phyloP scores from a whole-genome alignment of 2,888 invertebrate species.

The Trimorus sp. region DNA sequence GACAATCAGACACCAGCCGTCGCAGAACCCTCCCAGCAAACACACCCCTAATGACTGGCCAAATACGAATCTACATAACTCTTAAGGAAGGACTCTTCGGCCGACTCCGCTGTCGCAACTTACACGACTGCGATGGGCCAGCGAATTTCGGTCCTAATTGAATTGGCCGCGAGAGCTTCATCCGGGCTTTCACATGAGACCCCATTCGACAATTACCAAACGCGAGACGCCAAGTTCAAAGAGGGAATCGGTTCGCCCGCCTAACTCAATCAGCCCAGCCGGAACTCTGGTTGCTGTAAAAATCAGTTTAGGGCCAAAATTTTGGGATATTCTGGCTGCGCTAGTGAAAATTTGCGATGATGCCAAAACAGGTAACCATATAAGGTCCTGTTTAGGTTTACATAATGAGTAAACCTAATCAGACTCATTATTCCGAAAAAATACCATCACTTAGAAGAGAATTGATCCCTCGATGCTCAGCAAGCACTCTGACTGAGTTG shows the following conservation, averaged over 20 bases:
- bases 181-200: slow-evolving; percentile 68
- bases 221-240: slow-evolving; percentile 55
- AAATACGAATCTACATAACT: slow-evolving; percentile 85
- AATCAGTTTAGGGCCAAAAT: too few relatives aligned
- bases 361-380: too few relatives aligned
- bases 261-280: slow-evolving; percentile 27
- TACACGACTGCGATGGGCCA: slow-evolving; percentile 73
- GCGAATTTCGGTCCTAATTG: slow-evolving; percentile 78
- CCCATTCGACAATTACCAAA: slow-evolving; percentile 53
- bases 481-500: too few relatives aligned
- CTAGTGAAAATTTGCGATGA: too few relatives aligned
- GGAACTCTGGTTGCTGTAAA: too few relatives aligned
- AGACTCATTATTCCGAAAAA: too few relatives aligned
- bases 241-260: slow-evolving; percentile 36
- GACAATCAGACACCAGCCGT: slow-evolving; percentile 47
- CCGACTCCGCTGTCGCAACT: slow-evolving; percentile 68
- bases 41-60: slow-evolving; percentile 83
- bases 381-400: too few relatives aligned
- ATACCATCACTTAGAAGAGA: too few relatives aligned
- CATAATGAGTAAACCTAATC: too few relatives aligned
- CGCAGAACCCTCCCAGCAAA: slow-evolving; percentile 74
- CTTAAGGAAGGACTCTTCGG: slow-evolving; percentile 55
- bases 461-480: too few relatives aligned
- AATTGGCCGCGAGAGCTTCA: slow-evolving; percentile 73
- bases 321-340: too few relatives aligned